Conservation (phyloP, 2,888 invertebrate species). For the Tromatobia lineatoria region DNA sequence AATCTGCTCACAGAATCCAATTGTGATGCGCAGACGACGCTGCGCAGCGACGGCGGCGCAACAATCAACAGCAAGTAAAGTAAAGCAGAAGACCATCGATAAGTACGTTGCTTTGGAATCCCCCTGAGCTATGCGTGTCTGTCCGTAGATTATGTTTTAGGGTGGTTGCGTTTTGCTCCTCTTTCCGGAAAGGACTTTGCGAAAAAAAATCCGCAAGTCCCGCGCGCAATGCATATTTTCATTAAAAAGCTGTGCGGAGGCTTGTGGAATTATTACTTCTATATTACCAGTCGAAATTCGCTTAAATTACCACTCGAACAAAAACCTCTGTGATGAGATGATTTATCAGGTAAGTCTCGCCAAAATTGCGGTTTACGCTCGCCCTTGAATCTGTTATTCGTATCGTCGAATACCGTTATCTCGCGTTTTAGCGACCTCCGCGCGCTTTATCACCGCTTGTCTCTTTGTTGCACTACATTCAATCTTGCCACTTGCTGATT, state of each 20-base stretch:
- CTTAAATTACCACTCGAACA: slow-evolving; percentile 44
- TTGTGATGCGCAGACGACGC: slow-evolving; percentile 2
- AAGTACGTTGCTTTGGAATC: slow-evolving; percentile 33
- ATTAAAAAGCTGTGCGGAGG: slow-evolving; percentile 46
- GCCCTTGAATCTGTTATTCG: not conserved
- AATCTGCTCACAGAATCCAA: not conserved
- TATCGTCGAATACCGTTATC: slow-evolving; percentile 36
- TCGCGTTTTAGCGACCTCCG: not conserved
- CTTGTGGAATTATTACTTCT: slow-evolving; percentile 44
- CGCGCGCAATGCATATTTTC: slow-evolving; percentile 59
- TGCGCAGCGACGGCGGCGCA: not conserved
- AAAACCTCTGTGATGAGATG: slow-evolving; percentile 57
- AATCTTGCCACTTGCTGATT: not conserved
- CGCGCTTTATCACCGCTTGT: slow-evolving; percentile 10
- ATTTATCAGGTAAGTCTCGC: slow-evolving; percentile 46
- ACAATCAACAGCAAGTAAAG: not conserved
- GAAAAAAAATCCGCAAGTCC: slow-evolving; percentile 8
- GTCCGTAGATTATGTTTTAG: not conserved
- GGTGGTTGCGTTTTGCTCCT: not conserved
- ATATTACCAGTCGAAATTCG: slow-evolving; percentile 36
- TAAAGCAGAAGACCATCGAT: slow-evolving; percentile 25
- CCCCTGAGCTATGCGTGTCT: not conserved
- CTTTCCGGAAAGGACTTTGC: not conserved
- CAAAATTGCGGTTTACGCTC: not conserved
- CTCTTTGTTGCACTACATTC: not conserved